phyloP scores from a whole-genome alignment of 2,888 invertebrate species.

The Poecilus cupreus region DNA sequence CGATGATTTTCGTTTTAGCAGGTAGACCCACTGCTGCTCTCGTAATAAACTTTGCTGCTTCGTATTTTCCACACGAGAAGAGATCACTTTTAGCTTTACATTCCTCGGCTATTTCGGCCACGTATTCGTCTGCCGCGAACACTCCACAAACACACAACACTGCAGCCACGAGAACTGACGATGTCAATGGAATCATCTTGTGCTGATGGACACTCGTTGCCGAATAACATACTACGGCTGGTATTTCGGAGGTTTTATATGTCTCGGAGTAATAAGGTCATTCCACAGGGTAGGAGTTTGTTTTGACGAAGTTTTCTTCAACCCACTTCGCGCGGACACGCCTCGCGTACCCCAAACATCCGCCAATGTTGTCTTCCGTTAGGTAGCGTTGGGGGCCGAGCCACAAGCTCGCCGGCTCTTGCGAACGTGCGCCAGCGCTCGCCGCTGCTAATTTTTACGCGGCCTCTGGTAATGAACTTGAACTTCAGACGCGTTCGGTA shows the following conservation, averaged over 20 bases:
- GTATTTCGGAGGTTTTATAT: slow-evolving; percentile 34
- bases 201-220: background rate
- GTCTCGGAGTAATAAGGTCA: slow-evolving; percentile 44
- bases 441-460: background rate
- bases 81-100: slow-evolving; percentile 49
- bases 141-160: slow-evolving; percentile 54
- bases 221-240: background rate
- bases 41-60: slow-evolving; percentile 23
- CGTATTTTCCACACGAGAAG: slow-evolving; percentile 51
- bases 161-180: background rate
- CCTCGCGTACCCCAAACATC: slow-evolving; percentile 27
- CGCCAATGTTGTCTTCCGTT: background rate
- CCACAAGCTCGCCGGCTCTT: too few species aligned
- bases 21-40: background rate
- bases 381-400: background rate
- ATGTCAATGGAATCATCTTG: slow-evolving; percentile 17
- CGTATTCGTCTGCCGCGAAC: slow-evolving; percentile 51
- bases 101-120: slow-evolving; percentile 38
- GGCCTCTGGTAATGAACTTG: slow-evolving; percentile 2
- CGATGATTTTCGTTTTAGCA: slow-evolving; percentile 9
- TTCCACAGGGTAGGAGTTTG: slow-evolving; percentile 48
- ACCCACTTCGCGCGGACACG: slow-evolving; percentile 45
- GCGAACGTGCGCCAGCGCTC: background rate
- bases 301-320: slow-evolving; percentile 45
- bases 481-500: slow-evolving; percentile 1